Evolutionary conservation across 2,888 invertebrate genomes (phyloP).

Genomic region (Zeuzera pyrina): DNA sequence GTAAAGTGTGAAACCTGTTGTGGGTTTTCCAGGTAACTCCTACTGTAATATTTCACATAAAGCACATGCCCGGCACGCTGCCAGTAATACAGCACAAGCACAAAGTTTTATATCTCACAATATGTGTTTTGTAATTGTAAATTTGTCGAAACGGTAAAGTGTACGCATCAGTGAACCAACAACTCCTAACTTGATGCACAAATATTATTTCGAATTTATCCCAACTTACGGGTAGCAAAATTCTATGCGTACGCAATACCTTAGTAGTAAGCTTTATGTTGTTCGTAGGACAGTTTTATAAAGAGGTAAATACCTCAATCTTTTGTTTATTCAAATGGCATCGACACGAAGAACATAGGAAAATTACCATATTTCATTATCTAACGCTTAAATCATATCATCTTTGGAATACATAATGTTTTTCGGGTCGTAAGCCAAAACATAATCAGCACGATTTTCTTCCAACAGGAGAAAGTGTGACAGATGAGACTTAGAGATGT

Average conservation of each 20-base stretch:
- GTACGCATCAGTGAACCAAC: slow-evolving; percentile 28
- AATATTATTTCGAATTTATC: not conserved
- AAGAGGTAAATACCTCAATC: slow-evolving; percentile 37
- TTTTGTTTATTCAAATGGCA: slow-evolving; percentile 29
- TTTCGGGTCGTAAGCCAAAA: slow-evolving; percentile 38
- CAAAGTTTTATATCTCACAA: slow-evolving; percentile 69
- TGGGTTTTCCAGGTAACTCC: slow-evolving; percentile 61
- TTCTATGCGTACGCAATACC: slow-evolving; percentile 43
- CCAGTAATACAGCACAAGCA: slow-evolving; percentile 72
- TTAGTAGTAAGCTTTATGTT: slow-evolving; percentile 70
- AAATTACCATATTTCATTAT: not conserved
- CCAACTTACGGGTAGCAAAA: not conserved
- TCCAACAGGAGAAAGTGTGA: slow-evolving; percentile 54
- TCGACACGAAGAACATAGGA: slow-evolving; percentile 33
- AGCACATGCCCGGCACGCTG: slow-evolving; percentile 73
- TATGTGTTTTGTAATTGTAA: slow-evolving; percentile 70
- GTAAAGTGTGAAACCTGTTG: slow-evolving; percentile 35
- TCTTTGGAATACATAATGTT: slow-evolving; percentile 13
- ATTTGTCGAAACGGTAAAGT: slow-evolving; percentile 63
- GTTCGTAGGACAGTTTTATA: slow-evolving; percentile 57
- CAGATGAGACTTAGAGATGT: slow-evolving; percentile 53
- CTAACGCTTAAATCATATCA: not conserved
- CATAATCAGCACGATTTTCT: slow-evolving; percentile 44
- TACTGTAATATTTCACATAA: slow-evolving; percentile 66
- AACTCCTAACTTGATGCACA: too few species aligned